Conservation (phyloP, 2,888 invertebrate species). For the Liposcelis brunnea region DNA sequence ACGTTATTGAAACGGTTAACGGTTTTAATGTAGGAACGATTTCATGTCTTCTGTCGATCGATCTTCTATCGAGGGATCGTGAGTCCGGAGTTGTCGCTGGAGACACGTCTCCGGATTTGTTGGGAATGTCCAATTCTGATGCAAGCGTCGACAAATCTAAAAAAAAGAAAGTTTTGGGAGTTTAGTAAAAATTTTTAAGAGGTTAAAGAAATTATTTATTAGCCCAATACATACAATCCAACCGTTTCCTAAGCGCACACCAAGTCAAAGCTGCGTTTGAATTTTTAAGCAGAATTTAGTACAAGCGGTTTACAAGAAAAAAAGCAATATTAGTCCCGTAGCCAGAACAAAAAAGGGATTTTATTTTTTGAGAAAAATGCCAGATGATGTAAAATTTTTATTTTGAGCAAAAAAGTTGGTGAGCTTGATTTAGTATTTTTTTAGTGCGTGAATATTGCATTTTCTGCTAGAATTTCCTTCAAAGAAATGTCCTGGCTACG, state of each 20-base stretch:
- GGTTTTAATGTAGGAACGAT: slow-evolving; percentile 39
- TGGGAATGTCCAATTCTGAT: slow-evolving; percentile 44
- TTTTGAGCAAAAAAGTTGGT: no score
- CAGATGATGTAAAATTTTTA: no score
- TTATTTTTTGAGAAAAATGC: no score
- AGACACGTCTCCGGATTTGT: slow-evolving; percentile 16
- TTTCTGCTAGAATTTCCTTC: no score
- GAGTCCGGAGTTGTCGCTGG: slow-evolving; percentile 5
- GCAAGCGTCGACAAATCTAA: slow-evolving; percentile 63
- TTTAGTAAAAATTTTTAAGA: not conserved
- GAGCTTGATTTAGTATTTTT: no score
- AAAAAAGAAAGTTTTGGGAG: slow-evolving; percentile 14
- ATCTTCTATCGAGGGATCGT: slow-evolving; percentile 19
- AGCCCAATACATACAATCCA: slow-evolving; percentile 60
- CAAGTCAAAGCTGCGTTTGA: slow-evolving; percentile 66
- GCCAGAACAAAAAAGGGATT: no score
- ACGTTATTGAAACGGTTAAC: slow-evolving; percentile 66
- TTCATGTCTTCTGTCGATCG: slow-evolving; percentile 21
- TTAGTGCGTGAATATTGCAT: no score
- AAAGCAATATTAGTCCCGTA: no score
- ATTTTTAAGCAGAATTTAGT: slow-evolving; percentile 11
- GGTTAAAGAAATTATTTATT: slow-evolving; percentile 6
- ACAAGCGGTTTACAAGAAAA: slow-evolving; percentile 6
- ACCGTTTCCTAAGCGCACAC: slow-evolving; percentile 79
- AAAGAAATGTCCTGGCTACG: no score